Percentiles rank a stretch among this genome's conserved stretches.
Evolutionary conservation across 2,113 vertebrate species (phyloP).

Genomic region (Piliocolobus tephrosceles): DNA sequence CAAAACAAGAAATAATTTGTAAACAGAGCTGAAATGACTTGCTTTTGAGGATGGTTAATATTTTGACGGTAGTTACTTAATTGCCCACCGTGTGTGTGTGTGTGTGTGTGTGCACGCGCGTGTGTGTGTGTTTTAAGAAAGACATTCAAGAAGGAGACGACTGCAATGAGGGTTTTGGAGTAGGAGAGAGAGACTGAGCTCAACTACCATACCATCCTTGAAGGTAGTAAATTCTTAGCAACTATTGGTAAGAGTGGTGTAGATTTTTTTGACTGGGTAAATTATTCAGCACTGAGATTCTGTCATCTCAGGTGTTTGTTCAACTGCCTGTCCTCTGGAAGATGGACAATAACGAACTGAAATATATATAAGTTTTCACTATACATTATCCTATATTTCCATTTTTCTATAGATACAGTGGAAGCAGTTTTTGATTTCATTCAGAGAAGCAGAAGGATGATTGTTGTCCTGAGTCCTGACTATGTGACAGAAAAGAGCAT

Average conservation of each 20-base stretch:
- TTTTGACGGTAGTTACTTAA: background rate
- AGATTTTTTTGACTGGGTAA: background rate
- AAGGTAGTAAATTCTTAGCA: background rate
- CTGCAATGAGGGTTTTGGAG: background rate
- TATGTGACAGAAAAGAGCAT: conserved; percentile 93
- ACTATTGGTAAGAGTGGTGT: rapidly evolving
- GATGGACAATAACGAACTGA: background rate
- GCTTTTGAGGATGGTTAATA: background rate
- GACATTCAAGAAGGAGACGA: background rate
- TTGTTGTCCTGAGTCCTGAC: conserved; percentile 91
- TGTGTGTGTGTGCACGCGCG: background rate
- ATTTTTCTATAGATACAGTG: conserved; percentile 85
- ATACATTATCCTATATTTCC: conserved; percentile 49
- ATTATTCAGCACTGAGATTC: background rate
- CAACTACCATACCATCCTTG: background rate
- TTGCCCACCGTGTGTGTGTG: background rate
- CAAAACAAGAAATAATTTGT: background rate
- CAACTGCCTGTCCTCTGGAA: background rate
- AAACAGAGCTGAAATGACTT: background rate
- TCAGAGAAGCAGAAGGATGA: conserved; percentile 92
- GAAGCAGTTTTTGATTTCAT: conserved; percentile 91
- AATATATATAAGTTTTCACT: conserved; percentile 31
- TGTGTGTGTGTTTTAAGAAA: background rate
- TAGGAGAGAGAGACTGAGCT: background rate
- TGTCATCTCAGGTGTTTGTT: background rate